Evolutionary conservation across 2,888 invertebrate species (phyloP).

Genomic region (Luperina testacea): DNA sequence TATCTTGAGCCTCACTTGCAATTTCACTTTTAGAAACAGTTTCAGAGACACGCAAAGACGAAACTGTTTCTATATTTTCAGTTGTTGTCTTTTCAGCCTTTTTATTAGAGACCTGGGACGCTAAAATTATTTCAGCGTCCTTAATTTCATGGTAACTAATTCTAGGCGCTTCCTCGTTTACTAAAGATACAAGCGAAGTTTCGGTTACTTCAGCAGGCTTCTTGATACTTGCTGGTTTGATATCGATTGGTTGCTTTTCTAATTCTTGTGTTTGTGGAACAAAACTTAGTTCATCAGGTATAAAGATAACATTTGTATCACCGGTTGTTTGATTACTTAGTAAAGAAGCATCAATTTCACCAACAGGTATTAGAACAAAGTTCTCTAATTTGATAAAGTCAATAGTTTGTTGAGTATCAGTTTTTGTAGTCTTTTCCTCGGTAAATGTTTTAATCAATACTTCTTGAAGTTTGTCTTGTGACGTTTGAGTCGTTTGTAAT

Average conservation of each 20-base stretch:
- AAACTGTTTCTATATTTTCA: slow-evolving; percentile 41
- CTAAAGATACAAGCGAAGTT: slow-evolving; percentile 15
- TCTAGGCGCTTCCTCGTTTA: slow-evolving; percentile 60
- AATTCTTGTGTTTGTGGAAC: background rate
- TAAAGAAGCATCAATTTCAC: slow-evolving; percentile 32
- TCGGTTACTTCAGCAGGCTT: slow-evolving; percentile 1
- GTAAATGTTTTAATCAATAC: slow-evolving; percentile 21
- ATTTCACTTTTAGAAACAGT: slow-evolving; percentile 31
- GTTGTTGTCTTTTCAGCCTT: slow-evolving; percentile 3
- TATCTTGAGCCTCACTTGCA: slow-evolving; percentile 11
- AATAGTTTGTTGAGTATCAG: slow-evolving; percentile 29
- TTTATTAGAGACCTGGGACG: slow-evolving; percentile 44
- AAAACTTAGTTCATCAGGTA: slow-evolving; percentile 18
- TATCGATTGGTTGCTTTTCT: slow-evolving; percentile 8
- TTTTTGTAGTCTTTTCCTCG: slow-evolving; percentile 5
- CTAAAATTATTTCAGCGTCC: slow-evolving; percentile 71
- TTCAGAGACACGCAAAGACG: slow-evolving; percentile 53
- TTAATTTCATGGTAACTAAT: slow-evolving; percentile 69
- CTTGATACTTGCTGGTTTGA: slow-evolving; percentile 3
- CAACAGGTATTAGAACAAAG: slow-evolving; percentile 2
- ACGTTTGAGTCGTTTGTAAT: background rate
- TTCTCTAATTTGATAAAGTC: slow-evolving; percentile 41
- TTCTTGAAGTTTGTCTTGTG: slow-evolving; percentile 20
- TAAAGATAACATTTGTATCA: background rate
- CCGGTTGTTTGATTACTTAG: background rate